Evolutionary conservation across 2,888 invertebrate genomes (phyloP).

Genomic region (Nezara viridula): DNA sequence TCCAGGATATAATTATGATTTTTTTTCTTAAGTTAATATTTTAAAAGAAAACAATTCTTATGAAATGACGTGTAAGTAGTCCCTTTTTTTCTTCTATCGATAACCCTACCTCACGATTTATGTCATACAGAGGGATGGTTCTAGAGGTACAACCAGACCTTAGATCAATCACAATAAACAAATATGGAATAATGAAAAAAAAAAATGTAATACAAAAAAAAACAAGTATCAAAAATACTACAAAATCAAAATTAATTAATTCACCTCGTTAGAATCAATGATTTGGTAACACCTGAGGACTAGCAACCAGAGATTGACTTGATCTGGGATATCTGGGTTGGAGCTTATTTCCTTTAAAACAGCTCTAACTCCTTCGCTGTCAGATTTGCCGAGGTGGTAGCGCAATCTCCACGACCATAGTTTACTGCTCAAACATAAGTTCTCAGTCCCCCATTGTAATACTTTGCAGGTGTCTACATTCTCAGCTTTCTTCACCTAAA

Average conservation of each 20-base stretch:
- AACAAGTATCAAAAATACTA: no score
- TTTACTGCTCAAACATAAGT: slow-evolving; percentile 70
- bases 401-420: slow-evolving; percentile 73
- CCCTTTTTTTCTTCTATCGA: no score
- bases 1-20: no score
- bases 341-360: slow-evolving; percentile 69
- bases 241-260: background rate
- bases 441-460: slow-evolving; percentile 70
- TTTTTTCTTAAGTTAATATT: no score
- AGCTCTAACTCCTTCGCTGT: slow-evolving; percentile 69
- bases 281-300: slow-evolving; percentile 66
- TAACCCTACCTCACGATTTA: no score
- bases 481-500: slow-evolving; percentile 42
- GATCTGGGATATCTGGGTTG: slow-evolving; percentile 60
- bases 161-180: no score
- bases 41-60: no score
- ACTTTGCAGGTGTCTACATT: slow-evolving; percentile 51
- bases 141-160: no score
- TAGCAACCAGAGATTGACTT: slow-evolving; percentile 71
- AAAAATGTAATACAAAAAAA: no score
- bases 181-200: no score
- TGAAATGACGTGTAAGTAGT: no score
- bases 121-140: no score
- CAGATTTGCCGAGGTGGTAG: slow-evolving; percentile 69
- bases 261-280: slow-evolving; percentile 67